Evolutionary conservation across 2,888 invertebrate genomes (phyloP).

Genomic region (Artemia sinica): DNA sequence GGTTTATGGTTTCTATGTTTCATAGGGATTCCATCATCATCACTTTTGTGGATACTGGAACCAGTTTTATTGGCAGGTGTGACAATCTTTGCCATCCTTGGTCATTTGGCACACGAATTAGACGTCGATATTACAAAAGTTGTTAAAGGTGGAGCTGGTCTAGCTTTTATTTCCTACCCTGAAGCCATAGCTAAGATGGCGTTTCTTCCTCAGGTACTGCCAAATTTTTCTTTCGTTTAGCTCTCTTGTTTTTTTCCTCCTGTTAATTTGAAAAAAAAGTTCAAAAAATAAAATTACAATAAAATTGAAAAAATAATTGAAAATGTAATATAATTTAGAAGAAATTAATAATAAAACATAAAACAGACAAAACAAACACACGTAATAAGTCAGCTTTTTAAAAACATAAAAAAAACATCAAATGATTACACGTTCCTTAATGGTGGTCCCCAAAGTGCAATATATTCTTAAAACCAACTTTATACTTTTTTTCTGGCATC

Average conservation of each 20-base stretch:
- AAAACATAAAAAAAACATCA: too few species aligned
- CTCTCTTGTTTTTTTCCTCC: neutral
- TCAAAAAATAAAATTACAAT: too few species aligned
- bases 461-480: too few species aligned
- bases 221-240: neutral
- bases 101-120: conserved; percentile 52
- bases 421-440: too few species aligned
- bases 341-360: too few species aligned
- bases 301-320: too few species aligned
- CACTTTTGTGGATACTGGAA: conserved; percentile 21
- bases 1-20: conserved; percentile 19
- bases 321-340: too few species aligned
- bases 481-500: too few species aligned
- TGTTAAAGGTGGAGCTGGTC: conserved; percentile 51
- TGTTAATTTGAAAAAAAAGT: too few species aligned
- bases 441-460: too few species aligned
- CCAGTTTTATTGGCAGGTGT: conserved; percentile 21
- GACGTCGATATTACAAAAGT: conserved; percentile 43
- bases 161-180: conserved; percentile 69
- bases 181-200: conserved; percentile 60
- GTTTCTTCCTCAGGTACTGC: conserved; percentile 48
- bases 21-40: conserved; percentile 19
- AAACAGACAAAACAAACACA: too few species aligned
- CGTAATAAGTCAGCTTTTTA: too few species aligned
- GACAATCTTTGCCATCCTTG: conserved; percentile 50